A percentile compares a stretch with the other conserved stretches of the same genome.
These are phyloP conservation scores for Steinernema hermaphroditum DNA, from an alignment of 2,888 invertebrate species.

Conservation along the genomic window DNA sequence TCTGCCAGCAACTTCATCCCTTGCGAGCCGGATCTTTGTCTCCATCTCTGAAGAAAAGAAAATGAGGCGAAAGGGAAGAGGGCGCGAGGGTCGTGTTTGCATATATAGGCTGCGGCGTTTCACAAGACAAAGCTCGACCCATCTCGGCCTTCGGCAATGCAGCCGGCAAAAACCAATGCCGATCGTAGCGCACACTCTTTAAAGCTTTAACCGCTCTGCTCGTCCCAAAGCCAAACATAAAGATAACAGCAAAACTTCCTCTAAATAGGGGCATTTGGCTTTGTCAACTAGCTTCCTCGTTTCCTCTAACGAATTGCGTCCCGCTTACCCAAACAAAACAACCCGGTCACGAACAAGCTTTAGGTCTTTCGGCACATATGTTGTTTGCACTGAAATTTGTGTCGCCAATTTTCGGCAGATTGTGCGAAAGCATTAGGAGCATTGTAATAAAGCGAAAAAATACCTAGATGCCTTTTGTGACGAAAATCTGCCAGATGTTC, in stretches of 20 bases:
- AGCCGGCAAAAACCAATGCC: constrained; percentile 1
- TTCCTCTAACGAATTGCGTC: constrained; percentile 22
- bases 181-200: neutral
- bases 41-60: constrained; percentile 16
- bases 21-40: constrained; percentile 29
- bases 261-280: constrained; percentile 18
- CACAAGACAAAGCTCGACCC: constrained; percentile 8
- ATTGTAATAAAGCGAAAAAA: neutral
- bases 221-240: constrained; percentile 7
- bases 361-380: neutral
- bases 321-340: constrained; percentile 1
- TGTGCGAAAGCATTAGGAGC: neutral
- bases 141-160: constrained; percentile 6
- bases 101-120: constrained; percentile 12
- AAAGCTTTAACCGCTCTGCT: neutral
- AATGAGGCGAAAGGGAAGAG: constrained; percentile 14
- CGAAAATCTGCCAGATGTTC: constrained; percentile 83
- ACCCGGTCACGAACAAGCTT: neutral
- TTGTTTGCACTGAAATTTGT: no score
- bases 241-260: constrained; percentile 25
- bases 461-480: constrained; percentile 74
- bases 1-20: constrained; percentile 29
- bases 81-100: constrained; percentile 18
- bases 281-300: constrained; percentile 27
- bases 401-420: no score